Conservation (phyloP, 2,113 vertebrate species). For the Grallaria varia region DNA sequence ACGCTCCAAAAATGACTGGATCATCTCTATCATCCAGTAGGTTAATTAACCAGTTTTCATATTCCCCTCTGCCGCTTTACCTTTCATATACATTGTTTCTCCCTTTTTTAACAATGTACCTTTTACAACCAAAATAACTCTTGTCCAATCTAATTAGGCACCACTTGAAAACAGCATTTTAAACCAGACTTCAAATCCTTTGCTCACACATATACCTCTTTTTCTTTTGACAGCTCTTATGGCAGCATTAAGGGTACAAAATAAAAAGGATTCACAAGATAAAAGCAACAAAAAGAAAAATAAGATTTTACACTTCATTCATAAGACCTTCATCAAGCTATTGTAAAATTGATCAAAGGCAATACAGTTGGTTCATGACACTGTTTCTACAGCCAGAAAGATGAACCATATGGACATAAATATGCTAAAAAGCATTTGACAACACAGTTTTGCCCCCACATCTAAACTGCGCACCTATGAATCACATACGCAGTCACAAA, state of each 20-base stretch:
- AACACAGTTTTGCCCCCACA: not conserved
- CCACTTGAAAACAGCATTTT: conserved; percentile 25
- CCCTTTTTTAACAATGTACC: not conserved
- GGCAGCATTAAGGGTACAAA: conserved; percentile 14
- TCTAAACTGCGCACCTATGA: not conserved
- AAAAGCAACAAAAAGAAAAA: conserved; percentile 7
- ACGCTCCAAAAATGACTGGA: conserved; percentile 24
- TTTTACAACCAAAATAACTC: not conserved
- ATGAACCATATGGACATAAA: not conserved
- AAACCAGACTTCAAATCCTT: not conserved
- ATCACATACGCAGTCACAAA: not conserved
- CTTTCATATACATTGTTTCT: not conserved
- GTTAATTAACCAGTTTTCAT: conserved; percentile 50
- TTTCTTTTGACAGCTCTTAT: not conserved
- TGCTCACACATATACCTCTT: not conserved
- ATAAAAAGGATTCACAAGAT: not conserved
- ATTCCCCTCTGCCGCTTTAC: not conserved
- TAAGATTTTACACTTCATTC: not conserved
- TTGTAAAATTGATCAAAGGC: not conserved
- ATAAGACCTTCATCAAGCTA: not conserved
- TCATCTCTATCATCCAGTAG: conserved; percentile 11
- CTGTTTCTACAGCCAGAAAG: not conserved
- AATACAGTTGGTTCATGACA: not conserved
- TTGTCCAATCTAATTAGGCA: conserved; percentile 4
- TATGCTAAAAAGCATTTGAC: not conserved